Conservation (phyloP, 2,888 invertebrate species). For the Agriopis aurantiaria region DNA sequence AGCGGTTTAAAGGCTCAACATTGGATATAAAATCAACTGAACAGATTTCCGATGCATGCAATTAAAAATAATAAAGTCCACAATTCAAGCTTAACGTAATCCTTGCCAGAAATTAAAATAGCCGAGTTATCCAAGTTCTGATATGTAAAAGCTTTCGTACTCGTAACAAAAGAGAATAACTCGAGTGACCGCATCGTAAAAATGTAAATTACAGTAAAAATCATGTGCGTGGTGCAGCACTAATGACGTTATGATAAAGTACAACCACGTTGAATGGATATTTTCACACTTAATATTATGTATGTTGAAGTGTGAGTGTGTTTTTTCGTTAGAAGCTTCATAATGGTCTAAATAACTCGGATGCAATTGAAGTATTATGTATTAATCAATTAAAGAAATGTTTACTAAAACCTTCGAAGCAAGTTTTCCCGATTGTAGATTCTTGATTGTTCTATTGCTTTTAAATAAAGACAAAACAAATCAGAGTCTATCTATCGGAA, state of each 20-base stretch:
- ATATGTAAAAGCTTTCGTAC: constrained; percentile 27
- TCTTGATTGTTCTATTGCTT: no score
- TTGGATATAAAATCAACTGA: constrained; percentile 16
- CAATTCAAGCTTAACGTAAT: constrained; percentile 34
- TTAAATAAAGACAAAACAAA: no score
- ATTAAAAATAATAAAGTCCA: constrained; percentile 35
- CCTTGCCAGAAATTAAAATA: constrained; percentile 27
- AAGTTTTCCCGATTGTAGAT: no score
- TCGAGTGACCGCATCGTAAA: constrained; percentile 61
- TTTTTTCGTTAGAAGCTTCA: neutral
- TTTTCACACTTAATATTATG: neutral
- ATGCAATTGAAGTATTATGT: no score
- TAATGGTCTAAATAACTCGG: no score
- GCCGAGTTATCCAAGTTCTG: constrained; percentile 20
- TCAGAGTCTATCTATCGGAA: neutral
- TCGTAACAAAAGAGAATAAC: constrained; percentile 28
- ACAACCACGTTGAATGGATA: constrained; percentile 28
- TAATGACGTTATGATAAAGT: constrained; percentile 60
- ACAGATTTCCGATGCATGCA: constrained; percentile 17
- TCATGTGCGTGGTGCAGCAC: constrained; percentile 70
- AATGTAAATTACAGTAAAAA: constrained; percentile 75
- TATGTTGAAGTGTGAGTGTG: neutral
- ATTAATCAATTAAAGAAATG: no score
- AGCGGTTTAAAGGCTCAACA: constrained; percentile 23
- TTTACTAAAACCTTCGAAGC: no score